These are phyloP conservation scores for Heterodera schachtii DNA, from an alignment of 1,140 invertebrate species.

Conservation along the genomic window DNA sequence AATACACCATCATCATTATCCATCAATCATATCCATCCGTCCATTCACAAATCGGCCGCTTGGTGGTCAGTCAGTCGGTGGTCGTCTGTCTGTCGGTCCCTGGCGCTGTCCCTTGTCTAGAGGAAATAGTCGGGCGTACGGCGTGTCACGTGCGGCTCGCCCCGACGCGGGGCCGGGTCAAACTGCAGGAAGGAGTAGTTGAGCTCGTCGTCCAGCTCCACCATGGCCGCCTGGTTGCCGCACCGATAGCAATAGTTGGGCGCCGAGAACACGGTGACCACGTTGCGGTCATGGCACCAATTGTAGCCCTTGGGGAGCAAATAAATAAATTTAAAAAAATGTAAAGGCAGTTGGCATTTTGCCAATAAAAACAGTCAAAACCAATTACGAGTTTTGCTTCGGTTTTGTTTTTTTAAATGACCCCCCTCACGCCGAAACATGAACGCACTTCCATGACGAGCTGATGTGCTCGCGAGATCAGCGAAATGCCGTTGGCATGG, in stretches of 20 bases:
- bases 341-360: no score
- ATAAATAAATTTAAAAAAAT: slow-evolving; percentile 21
- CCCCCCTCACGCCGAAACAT: neutral
- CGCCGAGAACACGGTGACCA: slow-evolving; percentile 98
- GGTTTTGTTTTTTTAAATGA: no score
- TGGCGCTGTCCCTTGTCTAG: slow-evolving; percentile 66
- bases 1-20: no score
- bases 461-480: slow-evolving; percentile 97
- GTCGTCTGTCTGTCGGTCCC: no score
- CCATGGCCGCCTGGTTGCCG: slow-evolving; percentile 99
- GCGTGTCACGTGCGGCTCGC: slow-evolving; percentile 97
- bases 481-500: slow-evolving; percentile 95
- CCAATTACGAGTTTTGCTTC: no score
- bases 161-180: slow-evolving; percentile 96
- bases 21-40: neutral
- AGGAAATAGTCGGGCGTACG: slow-evolving; percentile 99
- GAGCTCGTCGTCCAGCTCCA: slow-evolving; percentile 99
- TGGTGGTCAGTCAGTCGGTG: no score
- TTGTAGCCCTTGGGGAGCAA: slow-evolving; percentile 85
- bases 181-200: slow-evolving; percentile 99
- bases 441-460: slow-evolving; percentile 91
- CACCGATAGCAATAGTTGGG: slow-evolving; percentile 99
- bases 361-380: no score
- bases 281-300: slow-evolving; percentile 99
- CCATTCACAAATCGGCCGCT: neutral